phyloP scores from a whole-genome alignment of 2,113 vertebrate species.

The Asarcornis scutulata region DNA sequence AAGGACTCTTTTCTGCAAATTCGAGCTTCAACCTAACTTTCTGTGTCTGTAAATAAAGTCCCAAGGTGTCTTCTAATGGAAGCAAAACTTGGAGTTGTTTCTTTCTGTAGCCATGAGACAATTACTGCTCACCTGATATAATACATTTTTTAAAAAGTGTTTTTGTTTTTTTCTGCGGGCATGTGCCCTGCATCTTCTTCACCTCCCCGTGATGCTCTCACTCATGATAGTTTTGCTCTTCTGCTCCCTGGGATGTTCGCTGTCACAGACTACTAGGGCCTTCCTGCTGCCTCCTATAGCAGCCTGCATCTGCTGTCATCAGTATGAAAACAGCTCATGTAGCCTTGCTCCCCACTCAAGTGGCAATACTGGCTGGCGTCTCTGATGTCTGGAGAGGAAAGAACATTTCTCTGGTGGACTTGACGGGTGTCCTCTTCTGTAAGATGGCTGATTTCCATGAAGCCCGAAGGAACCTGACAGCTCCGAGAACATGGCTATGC shows the following conservation, averaged over 20 bases:
- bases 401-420: not conserved
- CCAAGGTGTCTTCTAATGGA: not conserved
- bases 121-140: not conserved
- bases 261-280: not conserved
- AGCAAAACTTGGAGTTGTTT: not conserved
- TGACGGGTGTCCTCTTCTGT: not conserved
- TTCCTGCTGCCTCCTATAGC: not conserved
- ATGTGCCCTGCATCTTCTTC: not conserved
- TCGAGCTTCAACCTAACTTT: not conserved
- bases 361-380: not conserved
- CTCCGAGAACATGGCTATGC: not conserved
- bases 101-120: not conserved
- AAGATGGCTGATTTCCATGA: not conserved
- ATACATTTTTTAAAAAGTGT: not conserved
- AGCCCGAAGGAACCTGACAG: not conserved
- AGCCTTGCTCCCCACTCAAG: not conserved
- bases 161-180: accelerated
- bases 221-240: not conserved
- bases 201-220: accelerated
- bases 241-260: not conserved
- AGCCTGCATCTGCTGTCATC: not conserved
- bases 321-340: not conserved
- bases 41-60: not conserved
- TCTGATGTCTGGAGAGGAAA: not conserved
- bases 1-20: not conserved